A percentile compares a stretch with the other conserved stretches of the same genome.
Conservation (phyloP, 1,140 invertebrate species). For the Drosophila navojoa region DNA sequence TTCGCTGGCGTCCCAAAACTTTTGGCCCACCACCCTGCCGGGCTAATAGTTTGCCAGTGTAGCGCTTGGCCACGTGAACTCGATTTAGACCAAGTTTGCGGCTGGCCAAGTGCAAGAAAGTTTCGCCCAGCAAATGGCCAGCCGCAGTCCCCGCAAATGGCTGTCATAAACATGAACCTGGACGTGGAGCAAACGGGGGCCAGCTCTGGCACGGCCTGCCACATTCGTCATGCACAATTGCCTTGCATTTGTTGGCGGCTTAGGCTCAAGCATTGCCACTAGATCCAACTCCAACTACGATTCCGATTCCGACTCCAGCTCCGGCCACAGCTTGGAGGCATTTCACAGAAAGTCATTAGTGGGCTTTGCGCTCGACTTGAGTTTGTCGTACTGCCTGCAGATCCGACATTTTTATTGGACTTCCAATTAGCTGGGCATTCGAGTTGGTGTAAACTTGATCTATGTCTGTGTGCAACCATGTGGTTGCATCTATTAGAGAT, state of each 20-base stretch:
- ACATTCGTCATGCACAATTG: conserved; percentile 81
- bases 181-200: background rate
- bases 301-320: background rate
- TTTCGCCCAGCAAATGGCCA: conserved; percentile 61
- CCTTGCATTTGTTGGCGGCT: conserved; percentile 56
- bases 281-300: background rate
- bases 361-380: conserved; percentile 72
- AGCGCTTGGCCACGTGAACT: conserved; percentile 66
- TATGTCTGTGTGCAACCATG: conserved; percentile 44
- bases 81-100: conserved; percentile 50
- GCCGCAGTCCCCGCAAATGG: conserved; percentile 76
- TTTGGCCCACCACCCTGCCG: conserved; percentile 19
- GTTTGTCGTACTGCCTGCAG: conserved; percentile 63
- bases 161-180: conserved; percentile 68
- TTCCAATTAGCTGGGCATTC: conserved; percentile 76
- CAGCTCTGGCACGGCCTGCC: conserved; percentile 54
- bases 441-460: conserved; percentile 74
- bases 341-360: conserved; percentile 80
- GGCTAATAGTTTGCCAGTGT: conserved; percentile 64
- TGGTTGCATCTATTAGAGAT: conserved; percentile 49
- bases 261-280: conserved; percentile 4
- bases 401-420: conserved; percentile 83
- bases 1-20: conserved; percentile 50
- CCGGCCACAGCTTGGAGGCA: conserved; percentile 44
- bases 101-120: conserved; percentile 45